A percentile compares a stretch with the other conserved stretches of the same genome.
phyloP scores from a whole-genome alignment of 2,113 vertebrate genomes.

The Podarcis cretensis region DNA sequence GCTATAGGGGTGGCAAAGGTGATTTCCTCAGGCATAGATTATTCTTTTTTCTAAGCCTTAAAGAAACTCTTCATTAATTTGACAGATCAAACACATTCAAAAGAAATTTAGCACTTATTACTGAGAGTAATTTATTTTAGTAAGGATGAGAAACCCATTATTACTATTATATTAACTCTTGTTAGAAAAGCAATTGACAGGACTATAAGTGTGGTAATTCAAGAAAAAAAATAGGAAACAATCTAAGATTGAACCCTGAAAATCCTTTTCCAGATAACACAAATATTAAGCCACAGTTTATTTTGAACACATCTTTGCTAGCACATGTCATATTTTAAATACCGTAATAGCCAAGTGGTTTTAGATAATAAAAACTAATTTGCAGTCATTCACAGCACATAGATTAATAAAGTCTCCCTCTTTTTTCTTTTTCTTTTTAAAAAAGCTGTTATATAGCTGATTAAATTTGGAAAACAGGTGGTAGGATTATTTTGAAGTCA shows the following conservation, averaged over 20 bases:
- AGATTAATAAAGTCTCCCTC: not conserved
- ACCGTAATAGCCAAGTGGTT: not conserved
- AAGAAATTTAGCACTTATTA: not conserved
- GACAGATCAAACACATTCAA: constrained; percentile 18
- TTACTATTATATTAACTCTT: not conserved
- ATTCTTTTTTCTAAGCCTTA: constrained; percentile 15
- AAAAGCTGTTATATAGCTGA: not conserved
- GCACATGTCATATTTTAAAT: constrained; percentile 10
- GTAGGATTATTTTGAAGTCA: constrained; percentile 13
- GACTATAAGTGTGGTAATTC: not conserved
- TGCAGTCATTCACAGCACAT: constrained; percentile 24
- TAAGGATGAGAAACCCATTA: not conserved
- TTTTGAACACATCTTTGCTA: constrained; percentile 13
- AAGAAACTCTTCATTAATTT: not conserved
- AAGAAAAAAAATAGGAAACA: not conserved
- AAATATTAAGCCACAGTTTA: not conserved
- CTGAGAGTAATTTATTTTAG: not conserved
- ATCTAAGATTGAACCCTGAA: constrained; percentile 11
- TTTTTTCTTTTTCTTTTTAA: not conserved
- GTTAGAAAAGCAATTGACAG: constrained; percentile 14
- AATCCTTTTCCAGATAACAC: not conserved
- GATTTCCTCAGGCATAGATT: not conserved
- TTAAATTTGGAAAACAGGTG: constrained; percentile 27
- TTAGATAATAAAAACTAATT: constrained; percentile 19
- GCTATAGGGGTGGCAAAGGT: not conserved